phyloP scores from a whole-genome alignment of 2,797 vertebrate genomes.

The Tadarida brasiliensis region DNA sequence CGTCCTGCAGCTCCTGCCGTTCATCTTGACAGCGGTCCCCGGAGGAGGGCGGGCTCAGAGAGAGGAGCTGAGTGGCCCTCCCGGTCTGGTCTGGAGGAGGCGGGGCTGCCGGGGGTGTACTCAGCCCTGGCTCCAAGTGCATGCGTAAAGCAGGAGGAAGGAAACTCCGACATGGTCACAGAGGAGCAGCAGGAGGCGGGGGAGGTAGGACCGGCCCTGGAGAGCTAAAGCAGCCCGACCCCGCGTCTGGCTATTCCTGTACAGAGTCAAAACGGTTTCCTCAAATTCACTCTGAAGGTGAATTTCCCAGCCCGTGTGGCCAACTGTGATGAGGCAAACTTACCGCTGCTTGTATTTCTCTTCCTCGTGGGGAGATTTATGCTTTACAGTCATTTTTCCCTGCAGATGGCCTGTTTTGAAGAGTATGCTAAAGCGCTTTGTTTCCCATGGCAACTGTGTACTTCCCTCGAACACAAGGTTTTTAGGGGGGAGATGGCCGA shows the following conservation, averaged over 20 bases:
- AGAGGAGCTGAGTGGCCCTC: background rate
- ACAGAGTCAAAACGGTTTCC: background rate
- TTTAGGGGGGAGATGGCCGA: background rate
- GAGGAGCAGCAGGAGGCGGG: background rate
- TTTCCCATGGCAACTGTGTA: background rate
- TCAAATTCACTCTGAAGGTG: background rate
- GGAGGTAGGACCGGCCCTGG: fast-evolving
- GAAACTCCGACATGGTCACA: too few species aligned
- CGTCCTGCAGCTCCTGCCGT: fast-evolving
- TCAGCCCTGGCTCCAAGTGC: fast-evolving
- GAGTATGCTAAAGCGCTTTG: background rate
- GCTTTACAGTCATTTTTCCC: background rate
- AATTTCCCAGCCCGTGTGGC: background rate
- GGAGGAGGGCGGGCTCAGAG: background rate
- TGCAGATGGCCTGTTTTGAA: background rate
- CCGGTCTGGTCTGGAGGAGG: too few species aligned
- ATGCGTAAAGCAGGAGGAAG: background rate
- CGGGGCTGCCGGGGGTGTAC: too few species aligned
- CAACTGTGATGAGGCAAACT: background rate
- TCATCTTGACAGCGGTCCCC: background rate
- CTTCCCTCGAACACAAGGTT: background rate
- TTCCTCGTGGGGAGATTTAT: background rate
- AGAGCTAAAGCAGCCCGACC: too few species aligned
- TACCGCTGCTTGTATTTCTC: background rate
- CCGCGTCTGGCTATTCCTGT: too few species aligned